Conservation (phyloP, 2,113 vertebrate genomes). For the Pelodiscus sinensis region DNA sequence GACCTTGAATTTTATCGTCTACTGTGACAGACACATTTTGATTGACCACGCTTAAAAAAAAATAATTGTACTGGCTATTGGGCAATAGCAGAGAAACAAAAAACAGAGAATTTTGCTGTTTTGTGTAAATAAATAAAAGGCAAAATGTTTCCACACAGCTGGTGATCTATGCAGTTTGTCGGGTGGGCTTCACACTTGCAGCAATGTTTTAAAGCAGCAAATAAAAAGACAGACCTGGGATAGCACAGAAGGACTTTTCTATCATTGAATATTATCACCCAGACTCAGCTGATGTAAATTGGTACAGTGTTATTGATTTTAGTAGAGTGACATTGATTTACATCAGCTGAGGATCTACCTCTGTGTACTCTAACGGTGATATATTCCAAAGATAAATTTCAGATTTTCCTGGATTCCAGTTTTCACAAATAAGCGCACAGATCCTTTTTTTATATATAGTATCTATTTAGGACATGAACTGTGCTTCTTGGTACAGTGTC, state of each 20-base stretch:
- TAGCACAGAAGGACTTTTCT: not conserved
- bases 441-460: not conserved
- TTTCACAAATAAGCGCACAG: not conserved
- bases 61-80: not conserved
- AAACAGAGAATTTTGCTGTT: not conserved
- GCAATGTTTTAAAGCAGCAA: not conserved
- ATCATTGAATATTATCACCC: not conserved
- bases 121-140: not conserved
- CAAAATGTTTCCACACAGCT: not conserved
- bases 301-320: not conserved
- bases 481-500: not conserved
- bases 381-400: not conserved
- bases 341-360: not conserved
- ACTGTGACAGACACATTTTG: not conserved
- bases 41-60: not conserved
- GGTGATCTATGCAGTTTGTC: not conserved
- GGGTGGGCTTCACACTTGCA: not conserved
- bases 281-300: not conserved
- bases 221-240: not conserved
- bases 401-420: fast-evolving
- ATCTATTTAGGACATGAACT: not conserved
- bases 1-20: not conserved
- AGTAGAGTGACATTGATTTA: not conserved
- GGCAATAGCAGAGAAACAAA: not conserved
- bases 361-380: not conserved